Conservation (phyloP, 1,140 invertebrate genomes). For the Solen grandis region DNA sequence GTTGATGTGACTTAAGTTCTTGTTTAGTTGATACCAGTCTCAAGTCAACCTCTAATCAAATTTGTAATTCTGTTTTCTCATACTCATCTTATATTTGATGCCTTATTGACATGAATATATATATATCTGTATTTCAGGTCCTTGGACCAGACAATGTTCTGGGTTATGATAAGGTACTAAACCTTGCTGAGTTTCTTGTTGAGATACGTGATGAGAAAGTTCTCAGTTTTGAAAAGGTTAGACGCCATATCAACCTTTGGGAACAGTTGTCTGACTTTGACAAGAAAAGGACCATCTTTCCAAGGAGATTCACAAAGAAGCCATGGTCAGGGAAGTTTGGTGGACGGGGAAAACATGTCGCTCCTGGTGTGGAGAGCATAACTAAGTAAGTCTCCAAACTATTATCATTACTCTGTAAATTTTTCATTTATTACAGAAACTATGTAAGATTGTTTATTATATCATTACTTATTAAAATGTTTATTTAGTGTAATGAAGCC, state of each 20-base stretch:
- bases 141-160: constrained; percentile 50
- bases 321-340: constrained; percentile 48
- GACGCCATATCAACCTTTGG: constrained; percentile 31
- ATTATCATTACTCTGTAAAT: neutral
- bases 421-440: constrained; percentile 10
- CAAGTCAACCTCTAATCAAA: constrained; percentile 7
- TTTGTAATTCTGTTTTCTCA: no score
- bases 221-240: constrained; percentile 22
- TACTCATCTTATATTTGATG: constrained; percentile 8
- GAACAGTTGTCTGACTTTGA: constrained; percentile 45
- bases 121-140: constrained; percentile 39
- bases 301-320: constrained; percentile 34
- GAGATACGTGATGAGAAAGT: constrained; percentile 30
- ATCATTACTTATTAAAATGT: constrained; percentile 12
- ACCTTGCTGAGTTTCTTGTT: constrained; percentile 44
- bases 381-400: constrained; percentile 26
- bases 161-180: constrained; percentile 42
- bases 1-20: neutral
- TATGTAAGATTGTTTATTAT: neutral
- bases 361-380: constrained; percentile 35
- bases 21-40: constrained; percentile 2
- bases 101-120: neutral
- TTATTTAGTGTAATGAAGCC: no score
- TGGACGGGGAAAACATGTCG: constrained; percentile 39
- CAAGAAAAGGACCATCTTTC: constrained; percentile 40